Conservation (phyloP, 23 tunicate species). For the Styela clava region DNA sequence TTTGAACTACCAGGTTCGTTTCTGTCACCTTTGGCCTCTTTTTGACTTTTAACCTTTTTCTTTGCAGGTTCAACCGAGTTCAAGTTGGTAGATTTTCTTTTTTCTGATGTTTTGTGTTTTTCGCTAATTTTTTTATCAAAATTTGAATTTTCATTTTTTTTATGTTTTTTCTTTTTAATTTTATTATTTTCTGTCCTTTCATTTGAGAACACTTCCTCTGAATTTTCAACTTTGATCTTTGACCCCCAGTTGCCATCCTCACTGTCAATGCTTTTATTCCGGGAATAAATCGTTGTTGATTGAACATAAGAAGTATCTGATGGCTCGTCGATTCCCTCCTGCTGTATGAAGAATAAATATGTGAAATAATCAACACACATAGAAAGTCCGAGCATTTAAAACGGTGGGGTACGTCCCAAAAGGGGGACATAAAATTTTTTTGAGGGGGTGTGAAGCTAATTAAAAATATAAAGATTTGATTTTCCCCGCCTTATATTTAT, state of each 20-base stretch:
- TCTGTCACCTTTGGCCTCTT: neutral
- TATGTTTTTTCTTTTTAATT: neutral
- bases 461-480: no score
- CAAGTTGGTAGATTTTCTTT: constrained; percentile 10
- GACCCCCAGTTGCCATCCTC: constrained; percentile 35
- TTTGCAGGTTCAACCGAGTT: constrained; percentile 6
- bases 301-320: constrained; percentile 15
- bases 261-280: constrained; percentile 31
- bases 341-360: no score
- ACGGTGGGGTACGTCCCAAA: no score
- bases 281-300: constrained; percentile 29
- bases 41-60: constrained; percentile 9
- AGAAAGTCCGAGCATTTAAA: no score
- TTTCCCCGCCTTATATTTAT: neutral
- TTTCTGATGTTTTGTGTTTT: constrained; percentile 4
- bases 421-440: no score
- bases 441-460: no score
- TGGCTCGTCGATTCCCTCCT: neutral
- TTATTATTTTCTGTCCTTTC: neutral
- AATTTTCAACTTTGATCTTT: neutral
- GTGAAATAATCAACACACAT: no score
- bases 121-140: neutral
- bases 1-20: neutral
- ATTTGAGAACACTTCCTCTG: neutral
- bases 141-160: neutral